These are phyloP conservation scores for Tachina fera DNA, from an alignment of 2,888 invertebrate genomes.

Conservation along the genomic window DNA sequence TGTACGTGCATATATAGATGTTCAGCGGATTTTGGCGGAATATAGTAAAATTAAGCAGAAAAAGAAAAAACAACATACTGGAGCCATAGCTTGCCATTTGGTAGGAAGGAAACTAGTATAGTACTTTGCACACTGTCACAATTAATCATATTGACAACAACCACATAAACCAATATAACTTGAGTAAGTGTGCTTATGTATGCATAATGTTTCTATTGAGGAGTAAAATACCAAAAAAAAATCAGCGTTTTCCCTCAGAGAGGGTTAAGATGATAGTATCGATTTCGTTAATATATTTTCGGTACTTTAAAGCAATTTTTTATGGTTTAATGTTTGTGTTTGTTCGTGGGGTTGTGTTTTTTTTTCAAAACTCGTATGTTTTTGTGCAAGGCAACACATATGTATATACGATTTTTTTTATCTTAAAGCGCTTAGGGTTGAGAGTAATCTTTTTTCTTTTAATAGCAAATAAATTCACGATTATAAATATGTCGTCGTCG, in stretches of 20 bases:
- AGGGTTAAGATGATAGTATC: conserved; percentile 56
- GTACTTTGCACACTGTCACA: conserved; percentile 69
- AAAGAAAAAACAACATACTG: conserved; percentile 14
- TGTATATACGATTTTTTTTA: too few relatives aligned
- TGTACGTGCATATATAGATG: too few relatives aligned
- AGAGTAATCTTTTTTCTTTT: too few relatives aligned
- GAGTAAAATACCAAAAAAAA: conserved; percentile 34
- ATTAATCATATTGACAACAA: conserved; percentile 69
- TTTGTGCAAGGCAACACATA: too few relatives aligned
- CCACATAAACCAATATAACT: conserved; percentile 53
- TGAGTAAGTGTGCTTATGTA: background rate
- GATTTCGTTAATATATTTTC: conserved; percentile 66
- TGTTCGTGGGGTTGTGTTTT: background rate
- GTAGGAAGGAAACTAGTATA: conserved; percentile 56
- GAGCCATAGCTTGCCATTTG: conserved; percentile 22
- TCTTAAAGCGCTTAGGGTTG: too few relatives aligned
- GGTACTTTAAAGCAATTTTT: conserved; percentile 37
- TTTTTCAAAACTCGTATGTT: too few relatives aligned
- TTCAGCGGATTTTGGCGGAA: conserved; percentile 2
- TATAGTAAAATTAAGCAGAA: background rate
- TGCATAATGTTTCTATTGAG: conserved; percentile 55
- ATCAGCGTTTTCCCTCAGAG: conserved; percentile 18
- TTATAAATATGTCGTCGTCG: too few relatives aligned
- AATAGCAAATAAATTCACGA: too few relatives aligned
- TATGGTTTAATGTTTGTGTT: background rate